Evolutionary conservation across 2,888 invertebrate genomes (phyloP), one percentile per base, ranked within the genome.

Genomic region (Drosophila percnosoma): DNA sequence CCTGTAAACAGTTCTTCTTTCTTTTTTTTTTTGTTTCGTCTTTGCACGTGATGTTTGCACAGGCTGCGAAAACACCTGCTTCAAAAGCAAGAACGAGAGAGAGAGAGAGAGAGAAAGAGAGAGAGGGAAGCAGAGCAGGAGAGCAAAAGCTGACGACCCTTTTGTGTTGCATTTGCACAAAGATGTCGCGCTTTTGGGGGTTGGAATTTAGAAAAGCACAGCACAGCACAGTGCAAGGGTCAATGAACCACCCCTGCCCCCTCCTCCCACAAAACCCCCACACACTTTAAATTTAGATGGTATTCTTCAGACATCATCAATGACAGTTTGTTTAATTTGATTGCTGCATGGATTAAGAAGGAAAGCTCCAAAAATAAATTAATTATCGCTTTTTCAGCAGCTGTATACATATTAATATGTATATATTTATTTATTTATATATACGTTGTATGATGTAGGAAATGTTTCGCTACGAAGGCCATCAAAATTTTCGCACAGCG

Each of bases 21-120:
- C 6, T 52, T 40, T 24, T 24, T 24, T 29, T 57, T 40, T 57
- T 61, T 29, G 57, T 53, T 48, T 68, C 58, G 53, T 66, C 54
- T 80, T 67, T 64, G 79, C 79, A 79, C 79, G 79, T 81, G 81
- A 79, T 79, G 69, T 81, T 81, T 81, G 73, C 64, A 64, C 63
- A 69, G 60, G 68, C 68, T 68, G n/a, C 11, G 51, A 57, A 76
- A 71, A 71, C 78, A 80, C 78, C 78, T 78, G 80, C 77, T 72
- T 60, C 65, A 71, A 68, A 70, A 52, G 40, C 18, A 36, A 62
- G 29, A 31, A 40, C 31, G 13, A 13, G 1, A 31, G 11, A 29
- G 40, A 45, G 10, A n/a, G 2, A 34, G 11, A 4, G 27, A 27
- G 4, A 27, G 51, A 10, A 33, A 54, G 29, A 18, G 51, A 48